phyloP scores from a whole-genome alignment of 2,888 invertebrate genomes.

The Balanococcus diminutus region DNA sequence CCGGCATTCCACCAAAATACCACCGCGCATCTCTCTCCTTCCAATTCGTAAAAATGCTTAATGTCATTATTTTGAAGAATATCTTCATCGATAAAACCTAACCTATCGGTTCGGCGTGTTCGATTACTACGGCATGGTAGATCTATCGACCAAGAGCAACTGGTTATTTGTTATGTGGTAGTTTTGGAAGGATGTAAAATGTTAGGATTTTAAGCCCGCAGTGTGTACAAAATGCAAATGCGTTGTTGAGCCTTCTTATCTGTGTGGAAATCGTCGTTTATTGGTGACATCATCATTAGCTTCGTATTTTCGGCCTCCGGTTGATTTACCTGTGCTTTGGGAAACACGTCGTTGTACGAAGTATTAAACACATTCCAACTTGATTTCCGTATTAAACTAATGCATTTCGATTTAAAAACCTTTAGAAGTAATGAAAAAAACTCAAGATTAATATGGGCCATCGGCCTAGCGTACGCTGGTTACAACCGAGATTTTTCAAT shows the following conservation, averaged over 20 bases:
- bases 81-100: slow-evolving; percentile 23
- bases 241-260: not conserved
- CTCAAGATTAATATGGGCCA: not conserved
- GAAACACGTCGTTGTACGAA: not conserved
- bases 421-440: not conserved
- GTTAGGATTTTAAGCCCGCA: slow-evolving; percentile 10
- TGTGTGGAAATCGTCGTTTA: slow-evolving; percentile 34
- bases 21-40: not conserved
- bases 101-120: not conserved
- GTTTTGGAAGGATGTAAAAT: not conserved
- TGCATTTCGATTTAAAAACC: slow-evolving; percentile 23
- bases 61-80: slow-evolving; percentile 15
- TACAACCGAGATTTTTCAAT: not conserved
- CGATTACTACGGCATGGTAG: slow-evolving; percentile 15
- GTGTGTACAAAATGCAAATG: slow-evolving; percentile 29
- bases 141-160: slow-evolving; percentile 22
- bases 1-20: not conserved
- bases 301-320: slow-evolving; percentile 14
- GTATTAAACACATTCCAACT: slow-evolving; percentile 21
- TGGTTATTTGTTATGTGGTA: slow-evolving; percentile 37
- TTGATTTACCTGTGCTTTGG: not conserved
- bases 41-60: not conserved
- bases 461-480: not conserved
- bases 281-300: slow-evolving; percentile 42
- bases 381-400: not conserved